These are phyloP conservation scores for Diachrysia chrysitis DNA, from an alignment of 2,888 invertebrate genomes.

Conservation along the genomic window DNA sequence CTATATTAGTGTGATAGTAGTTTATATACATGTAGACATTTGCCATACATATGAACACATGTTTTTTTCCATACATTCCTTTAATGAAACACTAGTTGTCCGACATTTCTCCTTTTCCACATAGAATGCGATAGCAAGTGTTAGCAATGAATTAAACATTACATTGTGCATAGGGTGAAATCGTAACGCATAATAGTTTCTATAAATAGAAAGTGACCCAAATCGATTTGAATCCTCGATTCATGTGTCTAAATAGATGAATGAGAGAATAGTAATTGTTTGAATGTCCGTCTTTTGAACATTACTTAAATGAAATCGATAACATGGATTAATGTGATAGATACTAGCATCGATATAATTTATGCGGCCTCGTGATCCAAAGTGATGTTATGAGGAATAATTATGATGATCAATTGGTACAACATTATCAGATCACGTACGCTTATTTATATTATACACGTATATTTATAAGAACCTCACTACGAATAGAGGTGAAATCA, in stretches of 20 bases:
- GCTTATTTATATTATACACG: no score
- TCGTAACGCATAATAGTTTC: constrained; percentile 27
- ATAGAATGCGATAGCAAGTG: constrained; percentile 29
- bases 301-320: constrained; percentile 22
- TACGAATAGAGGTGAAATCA: no score
- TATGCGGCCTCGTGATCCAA: not conserved
- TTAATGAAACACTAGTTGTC: constrained; percentile 44
- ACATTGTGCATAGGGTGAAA: constrained; percentile 53
- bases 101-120: constrained; percentile 38
- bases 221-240: constrained; percentile 31
- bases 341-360: not conserved
- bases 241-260: constrained; percentile 37
- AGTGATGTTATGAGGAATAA: not conserved
- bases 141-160: constrained; percentile 56
- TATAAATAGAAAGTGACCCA: constrained; percentile 45
- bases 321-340: not conserved
- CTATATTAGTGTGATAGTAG: not conserved
- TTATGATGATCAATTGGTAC: not conserved
- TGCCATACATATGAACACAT: constrained; percentile 11
- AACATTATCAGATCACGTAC: not conserved
- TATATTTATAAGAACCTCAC: no score
- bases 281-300: constrained; percentile 21
- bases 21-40: not conserved
- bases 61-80: constrained; percentile 45
- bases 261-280: constrained; percentile 46